Evolutionary conservation across 1,140 invertebrate species (phyloP), one percentile per base, ranked within the genome.

Genomic region (Drosophila rhopaloa): DNA sequence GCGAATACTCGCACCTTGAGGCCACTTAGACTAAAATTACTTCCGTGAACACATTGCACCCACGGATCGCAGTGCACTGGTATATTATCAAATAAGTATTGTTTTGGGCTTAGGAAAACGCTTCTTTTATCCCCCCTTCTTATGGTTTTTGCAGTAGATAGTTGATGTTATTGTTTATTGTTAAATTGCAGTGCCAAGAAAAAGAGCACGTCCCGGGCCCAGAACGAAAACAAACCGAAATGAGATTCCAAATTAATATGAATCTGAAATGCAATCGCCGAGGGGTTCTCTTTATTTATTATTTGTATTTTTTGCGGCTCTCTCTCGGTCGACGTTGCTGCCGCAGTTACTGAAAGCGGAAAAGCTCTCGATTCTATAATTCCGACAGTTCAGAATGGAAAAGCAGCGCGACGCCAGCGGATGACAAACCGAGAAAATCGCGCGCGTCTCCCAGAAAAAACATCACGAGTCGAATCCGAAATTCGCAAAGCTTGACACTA

Each of bases 371-470:
- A 50, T 44, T 27, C 67, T 47, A n/a, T 53, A 40, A 74, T 67
- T 75, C 41, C 51, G 79, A 76, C 48, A 62, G 76, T 78, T 89
- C 84, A 89, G 84, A 89, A 84, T 82, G 84, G 84, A 84, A 89
- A 89, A 89, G 80, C 78, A 76, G 71, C 65, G 84, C 84, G 84
- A 56, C 65, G 77, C 84, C 55, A 81, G 72, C 83, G 84, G 80
- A 89, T 78, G 80, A 62, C 63, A 62, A 41, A 51, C 47, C 44
- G 76, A 47, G 58, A 66, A 59, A 71, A 58, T 55, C 48, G 70
- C 71, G 75, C 65, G 73, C 60, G 47, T 60, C 19, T 38, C 60
- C 43, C 27, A 43, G 14, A 9, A 38, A 32, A 14, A 11, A 54
- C 27, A 19, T 53, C 50, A 57, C 37, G 19, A 50, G n/a, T 19